These are phyloP conservation scores for Pachliopta kotzebuea DNA, from an alignment of 2,888 invertebrate species.

Conservation along the genomic window DNA sequence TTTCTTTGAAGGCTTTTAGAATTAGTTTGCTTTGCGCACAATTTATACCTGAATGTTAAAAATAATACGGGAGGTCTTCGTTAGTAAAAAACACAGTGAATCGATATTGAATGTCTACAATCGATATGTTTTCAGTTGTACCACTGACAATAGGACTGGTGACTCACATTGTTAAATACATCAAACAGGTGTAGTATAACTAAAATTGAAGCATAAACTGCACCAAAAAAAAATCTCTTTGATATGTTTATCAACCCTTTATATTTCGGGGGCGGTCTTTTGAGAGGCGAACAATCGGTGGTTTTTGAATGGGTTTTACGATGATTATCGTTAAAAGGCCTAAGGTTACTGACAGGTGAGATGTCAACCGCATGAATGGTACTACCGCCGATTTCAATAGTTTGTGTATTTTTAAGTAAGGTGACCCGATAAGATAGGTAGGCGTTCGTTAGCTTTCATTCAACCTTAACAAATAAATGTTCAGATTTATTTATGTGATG, in stretches of 20 bases:
- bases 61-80: slow-evolving; percentile 60
- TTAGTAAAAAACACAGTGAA: slow-evolving; percentile 53
- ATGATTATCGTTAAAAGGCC: slow-evolving; percentile 66
- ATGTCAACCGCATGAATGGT: slow-evolving; percentile 70
- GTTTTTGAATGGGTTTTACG: slow-evolving; percentile 66
- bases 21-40: background rate
- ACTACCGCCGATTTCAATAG: slow-evolving; percentile 45
- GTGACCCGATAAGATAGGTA: slow-evolving; percentile 65
- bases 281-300: slow-evolving; percentile 59
- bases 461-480: slow-evolving; percentile 37
- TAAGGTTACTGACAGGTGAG: slow-evolving; percentile 77
- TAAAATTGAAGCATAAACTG: slow-evolving; percentile 42
- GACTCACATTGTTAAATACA: slow-evolving; percentile 56
- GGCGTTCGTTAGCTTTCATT: slow-evolving; percentile 43
- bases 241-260: slow-evolving; percentile 79
- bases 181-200: slow-evolving; percentile 68
- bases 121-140: slow-evolving; percentile 69
- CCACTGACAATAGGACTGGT: slow-evolving; percentile 57
- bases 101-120: slow-evolving; percentile 65
- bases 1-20: background rate
- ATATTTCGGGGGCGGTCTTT: slow-evolving; percentile 62
- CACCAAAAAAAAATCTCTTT: slow-evolving; percentile 52
- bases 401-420: slow-evolving; percentile 47
- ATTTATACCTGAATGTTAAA: slow-evolving; percentile 4
- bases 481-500: slow-evolving; percentile 9